Evolutionary conservation across 2,888 invertebrate species (phyloP).

Genomic region (Sinodicranocentrus sp.): DNA sequence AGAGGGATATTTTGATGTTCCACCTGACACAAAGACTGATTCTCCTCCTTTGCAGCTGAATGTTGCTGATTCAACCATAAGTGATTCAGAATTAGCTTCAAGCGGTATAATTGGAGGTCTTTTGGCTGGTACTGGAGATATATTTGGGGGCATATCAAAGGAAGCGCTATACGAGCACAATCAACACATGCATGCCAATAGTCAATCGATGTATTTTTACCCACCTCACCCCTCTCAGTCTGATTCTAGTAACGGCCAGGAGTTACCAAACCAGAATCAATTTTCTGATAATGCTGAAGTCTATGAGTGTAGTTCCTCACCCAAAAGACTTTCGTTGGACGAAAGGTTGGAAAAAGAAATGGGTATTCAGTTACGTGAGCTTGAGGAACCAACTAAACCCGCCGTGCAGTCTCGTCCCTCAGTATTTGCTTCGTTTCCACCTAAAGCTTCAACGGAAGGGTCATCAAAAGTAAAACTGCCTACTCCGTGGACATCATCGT

Average conservation of each 20-base stretch:
- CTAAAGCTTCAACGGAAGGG: conserved; percentile 12
- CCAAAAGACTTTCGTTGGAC: conserved; percentile 82
- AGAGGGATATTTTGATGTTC: conserved; percentile 28
- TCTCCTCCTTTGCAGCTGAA: conserved; percentile 79
- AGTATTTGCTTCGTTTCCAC: background rate
- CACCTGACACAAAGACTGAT: conserved; percentile 74
- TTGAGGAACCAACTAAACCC: conserved; percentile 1
- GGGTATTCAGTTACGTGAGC: conserved; percentile 78
- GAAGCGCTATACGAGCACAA: conserved; percentile 61
- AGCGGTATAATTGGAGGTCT: conserved; percentile 28
- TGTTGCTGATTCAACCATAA: conserved; percentile 81
- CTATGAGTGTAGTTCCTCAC: conserved; percentile 78
- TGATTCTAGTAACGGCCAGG: background rate
- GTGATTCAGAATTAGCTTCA: conserved; percentile 79
- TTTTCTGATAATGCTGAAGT: background rate
- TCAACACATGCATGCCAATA: conserved; percentile 61
- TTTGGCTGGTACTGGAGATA: conserved; percentile 31
- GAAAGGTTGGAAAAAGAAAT: conserved; percentile 82
- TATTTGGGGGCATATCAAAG: conserved; percentile 65
- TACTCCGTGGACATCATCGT: conserved; percentile 12
- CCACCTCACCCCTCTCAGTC: conserved; percentile 46
- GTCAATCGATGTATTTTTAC: conserved; percentile 65
- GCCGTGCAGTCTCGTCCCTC: conserved; percentile 23
- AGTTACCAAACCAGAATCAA: background rate
- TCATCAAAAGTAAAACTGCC: conserved; percentile 14